Evolutionary conservation across 2,888 invertebrate genomes (phyloP).

Genomic region (Cyaniris semiargus): DNA sequence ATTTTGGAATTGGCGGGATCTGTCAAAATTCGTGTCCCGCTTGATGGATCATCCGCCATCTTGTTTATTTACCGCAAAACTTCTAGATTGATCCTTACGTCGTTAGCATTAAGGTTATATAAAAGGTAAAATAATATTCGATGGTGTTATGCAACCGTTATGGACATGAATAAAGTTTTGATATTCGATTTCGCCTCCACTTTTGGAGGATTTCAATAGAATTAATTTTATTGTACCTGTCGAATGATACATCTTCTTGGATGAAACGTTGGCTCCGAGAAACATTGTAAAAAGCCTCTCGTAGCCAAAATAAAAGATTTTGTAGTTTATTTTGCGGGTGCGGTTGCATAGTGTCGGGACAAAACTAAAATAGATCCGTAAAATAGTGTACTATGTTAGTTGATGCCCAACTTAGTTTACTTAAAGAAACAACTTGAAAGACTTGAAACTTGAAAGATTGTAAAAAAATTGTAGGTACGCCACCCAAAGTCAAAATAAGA

Average conservation of each 20-base stretch:
- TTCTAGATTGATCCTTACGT: not conserved
- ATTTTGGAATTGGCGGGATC: conserved; percentile 57
- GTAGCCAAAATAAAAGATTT: not conserved
- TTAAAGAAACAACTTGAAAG: too few species aligned
- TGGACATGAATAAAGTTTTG: not conserved
- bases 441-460: too few species aligned
- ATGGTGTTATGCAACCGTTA: conserved; percentile 17
- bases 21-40: conserved; percentile 56
- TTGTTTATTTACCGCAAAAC: conserved; percentile 11
- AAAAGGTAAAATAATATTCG: not conserved
- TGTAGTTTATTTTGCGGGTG: not conserved
- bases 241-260: conserved; percentile 12
- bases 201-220: conserved; percentile 12
- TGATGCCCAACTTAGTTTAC: too few species aligned
- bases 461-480: too few species aligned
- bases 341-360: not conserved
- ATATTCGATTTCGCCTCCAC: conserved; percentile 1
- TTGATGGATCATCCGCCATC: conserved; percentile 57
- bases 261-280: not conserved
- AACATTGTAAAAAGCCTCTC: not conserved
- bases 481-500: too few species aligned
- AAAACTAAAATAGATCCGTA: too few species aligned
- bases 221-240: conserved; percentile 21
- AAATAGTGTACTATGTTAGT: too few species aligned
- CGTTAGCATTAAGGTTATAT: not conserved